Base-by-base conservation (phyloP, 2,113 vertebrate genomes). In the Cephalopterus ornatus region DNA sequence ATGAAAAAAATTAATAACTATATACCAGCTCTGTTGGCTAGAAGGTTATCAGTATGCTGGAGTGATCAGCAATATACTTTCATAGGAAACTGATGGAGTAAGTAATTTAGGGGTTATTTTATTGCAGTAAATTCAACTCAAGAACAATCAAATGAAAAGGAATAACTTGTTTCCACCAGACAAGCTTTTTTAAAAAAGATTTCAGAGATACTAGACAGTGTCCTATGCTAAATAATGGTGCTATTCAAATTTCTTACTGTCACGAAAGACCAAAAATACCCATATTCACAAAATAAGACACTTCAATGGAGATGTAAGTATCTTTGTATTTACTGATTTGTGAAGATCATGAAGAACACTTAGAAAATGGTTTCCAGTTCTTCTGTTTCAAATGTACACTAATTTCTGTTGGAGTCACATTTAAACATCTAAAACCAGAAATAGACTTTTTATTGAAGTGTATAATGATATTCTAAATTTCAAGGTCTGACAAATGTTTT, bases 1-100 rank as follows among this genome's bases (percentile, higher is more conserved):
- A 67, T 44, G 41, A 61, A 72, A 93, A 92, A 79, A 84, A 90
- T 32, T 56, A 75, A 37, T 87, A 92, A 47, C 24, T 74, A 11
- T 55, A 67, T 49, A 85, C 87, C 71, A 79, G 7, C 15, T 75
- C 41, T 71, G 28, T 71, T 91, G 55, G 26, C 26, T 91, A 66
- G 61, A 79, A 78, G 16, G 62, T 75, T 93, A 80, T 89, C 8
- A 81, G 8, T 74, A 68, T 47, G 27, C 15, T 65, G 47, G 39
- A 7, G 28, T 73, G 41, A 85, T 76, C 66, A 87, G 32, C 50
- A 81, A 71, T 55, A 33, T 8, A 21, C 26, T 85, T 77, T 80
- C 16, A 87, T 7, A 52, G 33, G n/a, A 85, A 92, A 86, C 12
- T 44, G 35, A 49, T 42, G 7, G 39, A 88, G 19, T 71, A n/a